Conservation (phyloP, 2,797 vertebrate genomes). For the Pogonophryne albipinna region DNA sequence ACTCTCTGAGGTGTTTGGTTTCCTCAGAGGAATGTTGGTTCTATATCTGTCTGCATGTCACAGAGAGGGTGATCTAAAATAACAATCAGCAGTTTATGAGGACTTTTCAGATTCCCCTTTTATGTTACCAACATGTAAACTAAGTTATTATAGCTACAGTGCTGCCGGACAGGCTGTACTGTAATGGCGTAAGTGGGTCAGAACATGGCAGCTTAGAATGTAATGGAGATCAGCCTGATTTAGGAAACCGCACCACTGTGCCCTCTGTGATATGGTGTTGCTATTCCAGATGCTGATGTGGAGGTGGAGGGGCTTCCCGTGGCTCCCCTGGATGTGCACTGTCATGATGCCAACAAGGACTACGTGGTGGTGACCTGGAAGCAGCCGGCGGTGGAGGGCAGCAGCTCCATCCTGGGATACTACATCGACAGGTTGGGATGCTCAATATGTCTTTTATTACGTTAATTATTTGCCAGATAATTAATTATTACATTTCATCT, state of each 20-base stretch:
- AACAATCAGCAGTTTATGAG: slow-evolving; percentile 4
- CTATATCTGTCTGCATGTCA: slow-evolving; percentile 74
- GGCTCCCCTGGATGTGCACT: slow-evolving; percentile 92
- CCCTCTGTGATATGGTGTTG: slow-evolving; percentile 21
- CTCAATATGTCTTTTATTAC: not conserved
- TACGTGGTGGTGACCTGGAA: slow-evolving; percentile 99
- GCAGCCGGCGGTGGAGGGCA: slow-evolving; percentile 96
- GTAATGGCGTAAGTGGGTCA: slow-evolving; percentile 50
- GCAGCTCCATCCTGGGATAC: slow-evolving; percentile 93
- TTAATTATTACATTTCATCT: not conserved
- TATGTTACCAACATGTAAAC: slow-evolving; percentile 6
- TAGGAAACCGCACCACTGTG: slow-evolving; percentile 59
- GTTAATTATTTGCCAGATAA: not conserved
- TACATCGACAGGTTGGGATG: slow-evolving; percentile 93
- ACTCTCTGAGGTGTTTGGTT: slow-evolving; percentile 60
- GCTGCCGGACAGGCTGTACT: slow-evolving; percentile 23
- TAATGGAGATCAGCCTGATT: slow-evolving; percentile 64
- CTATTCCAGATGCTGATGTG: slow-evolving; percentile 90
- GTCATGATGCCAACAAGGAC: slow-evolving; percentile 97
- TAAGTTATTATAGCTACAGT: slow-evolving; percentile 7
- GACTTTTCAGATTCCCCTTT: not conserved
- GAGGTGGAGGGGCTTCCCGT: slow-evolving; percentile 93
- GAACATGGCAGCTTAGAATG: slow-evolving; percentile 51
- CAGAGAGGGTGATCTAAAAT: slow-evolving; percentile 29
- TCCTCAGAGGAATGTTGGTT: slow-evolving; percentile 63